Evolutionary conservation across 2,797 vertebrate genomes (phyloP), one percentile per base, ranked within the genome.

Genomic region (Ciconia nigra): DNA sequence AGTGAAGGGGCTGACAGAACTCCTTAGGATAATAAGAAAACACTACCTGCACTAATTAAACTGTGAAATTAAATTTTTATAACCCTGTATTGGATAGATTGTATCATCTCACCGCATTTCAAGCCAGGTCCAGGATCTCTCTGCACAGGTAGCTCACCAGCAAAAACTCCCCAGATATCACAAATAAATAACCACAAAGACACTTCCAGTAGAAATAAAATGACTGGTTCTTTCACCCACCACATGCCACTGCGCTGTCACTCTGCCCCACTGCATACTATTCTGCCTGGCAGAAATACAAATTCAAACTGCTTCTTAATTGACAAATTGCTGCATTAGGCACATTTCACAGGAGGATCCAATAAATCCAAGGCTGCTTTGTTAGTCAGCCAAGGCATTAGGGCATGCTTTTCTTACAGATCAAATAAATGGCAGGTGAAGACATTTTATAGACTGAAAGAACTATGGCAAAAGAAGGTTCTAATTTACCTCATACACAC

Each of bases 391-490:
- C 83, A 94, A 95, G 46, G 92, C 81, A 95, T 93, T 93, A 96
- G 87, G 71, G 59, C 78, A 77, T 57, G 67, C 52, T 84, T 93
- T 86, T 94, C 83, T 94, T 93, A 80, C 81, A 92, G 79, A 65
- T 22, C 74, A 81, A 93, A 93, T 69, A 93, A 92, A 96, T 72
- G 76, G 89, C 82, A 96, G 90, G 96, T 93, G 94, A 97, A 92
- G 87, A 88, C 35, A 39, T 91, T 96, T 92, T 91, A 96, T 52
- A 93, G 87, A 96, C 93, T 93, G 72, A 58, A 91, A 96, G 82
- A 92, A 92, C 65, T 72, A 76, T 7, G 46, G 87, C 78, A 96
- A 89, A 90, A 67, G 72, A 80, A 81, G 65, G 69, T 71, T 87
- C 90, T 91, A 86, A 93, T 95, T 96, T 94, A 93, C 89, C 89